Evolutionary conservation across 2,888 invertebrate genomes (phyloP).

Genomic region (Zhuqinia jingwanae): DNA sequence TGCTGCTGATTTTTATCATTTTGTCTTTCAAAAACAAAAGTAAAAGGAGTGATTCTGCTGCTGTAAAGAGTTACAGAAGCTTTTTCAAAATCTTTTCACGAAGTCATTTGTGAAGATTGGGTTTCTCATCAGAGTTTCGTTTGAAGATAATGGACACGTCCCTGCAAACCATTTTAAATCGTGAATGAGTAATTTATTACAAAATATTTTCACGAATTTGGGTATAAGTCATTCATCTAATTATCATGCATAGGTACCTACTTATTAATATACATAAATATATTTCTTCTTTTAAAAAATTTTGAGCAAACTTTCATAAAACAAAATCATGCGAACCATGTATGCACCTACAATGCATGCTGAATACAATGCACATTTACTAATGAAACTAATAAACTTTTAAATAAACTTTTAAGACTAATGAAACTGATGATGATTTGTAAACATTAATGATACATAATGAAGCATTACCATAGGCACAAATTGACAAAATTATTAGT

Average conservation of each 20-base stretch:
- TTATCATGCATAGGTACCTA: no score
- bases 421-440: not conserved
- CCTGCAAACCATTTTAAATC: constrained; percentile 28
- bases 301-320: constrained; percentile 34
- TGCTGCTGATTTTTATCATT: not conserved
- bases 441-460: not conserved
- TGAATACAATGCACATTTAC: no score
- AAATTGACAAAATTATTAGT: not conserved
- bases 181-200: constrained; percentile 34
- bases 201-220: constrained; percentile 23
- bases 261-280: not conserved
- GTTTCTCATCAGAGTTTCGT: not conserved
- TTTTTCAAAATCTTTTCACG: not conserved
- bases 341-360: not conserved
- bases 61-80: not conserved
- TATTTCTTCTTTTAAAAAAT: no score
- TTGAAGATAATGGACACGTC: not conserved
- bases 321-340: no score
- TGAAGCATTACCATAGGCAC: not conserved
- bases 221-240: not conserved
- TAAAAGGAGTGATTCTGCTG: not conserved
- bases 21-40: not conserved
- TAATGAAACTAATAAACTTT: not conserved
- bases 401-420: not conserved
- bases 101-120: constrained; percentile 1